Percentiles rank a stretch among this genome's conserved stretches.
Evolutionary conservation across 2,888 invertebrate species (phyloP).

Genomic region (Amphipyra tragopoginis): DNA sequence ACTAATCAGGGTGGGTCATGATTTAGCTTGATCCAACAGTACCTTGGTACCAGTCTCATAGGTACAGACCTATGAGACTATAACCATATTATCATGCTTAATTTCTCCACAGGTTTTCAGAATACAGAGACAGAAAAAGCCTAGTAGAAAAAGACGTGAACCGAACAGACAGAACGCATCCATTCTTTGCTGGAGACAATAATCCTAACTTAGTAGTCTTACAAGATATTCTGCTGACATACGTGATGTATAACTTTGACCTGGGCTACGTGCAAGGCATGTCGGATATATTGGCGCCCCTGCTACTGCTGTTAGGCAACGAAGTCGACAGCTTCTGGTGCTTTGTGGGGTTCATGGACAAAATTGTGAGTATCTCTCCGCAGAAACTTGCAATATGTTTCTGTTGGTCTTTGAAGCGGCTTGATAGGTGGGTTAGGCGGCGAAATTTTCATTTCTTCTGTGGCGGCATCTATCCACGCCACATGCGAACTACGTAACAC

Average conservation of each 20-base stretch:
- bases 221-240: slow-evolving; percentile 98
- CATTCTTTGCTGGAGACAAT: slow-evolving; percentile 97
- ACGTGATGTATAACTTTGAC: slow-evolving; percentile 99
- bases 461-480: too few species aligned
- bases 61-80: too few species aligned
- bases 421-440: too few species aligned
- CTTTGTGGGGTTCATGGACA: slow-evolving; percentile 99
- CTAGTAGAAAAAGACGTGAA: slow-evolving; percentile 99
- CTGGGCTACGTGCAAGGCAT: slow-evolving; percentile 99
- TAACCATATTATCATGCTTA: too few species aligned
- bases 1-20: too few species aligned
- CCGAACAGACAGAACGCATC: slow-evolving; percentile 97
- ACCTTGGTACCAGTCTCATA: too few species aligned
- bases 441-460: too few species aligned
- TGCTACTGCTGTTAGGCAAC: slow-evolving; percentile 96
- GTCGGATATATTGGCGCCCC: slow-evolving; percentile 98
- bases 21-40: too few species aligned
- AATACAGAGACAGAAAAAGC: slow-evolving; percentile 97
- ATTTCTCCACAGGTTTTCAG: slow-evolving; percentile 91
- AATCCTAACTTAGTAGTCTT: slow-evolving; percentile 96
- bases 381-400: too few species aligned
- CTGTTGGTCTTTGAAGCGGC: too few species aligned
- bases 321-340: slow-evolving; percentile 99
- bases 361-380: slow-evolving; percentile 92
- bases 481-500: too few species aligned